A percentile compares a stretch with the other conserved stretches of the same genome.
Conservation (phyloP, 2,113 vertebrate species). For the Meles meles region DNA sequence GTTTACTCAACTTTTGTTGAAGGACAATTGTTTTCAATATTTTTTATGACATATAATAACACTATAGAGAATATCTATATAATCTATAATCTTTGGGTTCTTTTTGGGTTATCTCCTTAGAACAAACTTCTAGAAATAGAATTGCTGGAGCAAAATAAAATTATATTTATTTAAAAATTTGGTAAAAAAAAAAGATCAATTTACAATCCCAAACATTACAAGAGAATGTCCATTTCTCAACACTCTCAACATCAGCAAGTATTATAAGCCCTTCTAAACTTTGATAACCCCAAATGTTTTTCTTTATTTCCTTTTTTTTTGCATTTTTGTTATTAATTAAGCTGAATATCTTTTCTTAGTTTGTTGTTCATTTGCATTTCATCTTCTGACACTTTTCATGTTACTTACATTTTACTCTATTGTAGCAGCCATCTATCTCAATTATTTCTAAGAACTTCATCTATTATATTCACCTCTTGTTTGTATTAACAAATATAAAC, state of each 20-base stretch:
- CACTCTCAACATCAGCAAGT: background rate
- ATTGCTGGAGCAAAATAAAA: background rate
- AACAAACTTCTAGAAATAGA: constrained; percentile 12
- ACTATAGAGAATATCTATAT: background rate
- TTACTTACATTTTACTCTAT: background rate
- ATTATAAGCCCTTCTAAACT: background rate
- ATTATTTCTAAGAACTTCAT: background rate
- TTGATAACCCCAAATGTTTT: background rate
- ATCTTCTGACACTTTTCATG: constrained; percentile 2
- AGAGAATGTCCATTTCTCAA: background rate
- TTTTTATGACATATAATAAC: background rate
- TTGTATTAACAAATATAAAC: constrained; percentile 2
- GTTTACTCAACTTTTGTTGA: background rate
- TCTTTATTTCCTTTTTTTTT: background rate
- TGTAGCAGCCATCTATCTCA: background rate
- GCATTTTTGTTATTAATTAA: constrained; percentile 6
- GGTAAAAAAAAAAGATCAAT: background rate
- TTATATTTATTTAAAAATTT: background rate
- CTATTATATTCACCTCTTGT: constrained; percentile 1
- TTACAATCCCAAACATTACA: background rate
- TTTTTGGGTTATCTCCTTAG: background rate
- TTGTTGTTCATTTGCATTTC: constrained; percentile 6
- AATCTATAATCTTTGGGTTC: background rate
- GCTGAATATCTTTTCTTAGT: background rate
- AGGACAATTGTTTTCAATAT: background rate